Percentiles rank a stretch among this genome's conserved stretches.
Conservation (phyloP, 1,140 invertebrate species). For the Carposina sasakii region DNA sequence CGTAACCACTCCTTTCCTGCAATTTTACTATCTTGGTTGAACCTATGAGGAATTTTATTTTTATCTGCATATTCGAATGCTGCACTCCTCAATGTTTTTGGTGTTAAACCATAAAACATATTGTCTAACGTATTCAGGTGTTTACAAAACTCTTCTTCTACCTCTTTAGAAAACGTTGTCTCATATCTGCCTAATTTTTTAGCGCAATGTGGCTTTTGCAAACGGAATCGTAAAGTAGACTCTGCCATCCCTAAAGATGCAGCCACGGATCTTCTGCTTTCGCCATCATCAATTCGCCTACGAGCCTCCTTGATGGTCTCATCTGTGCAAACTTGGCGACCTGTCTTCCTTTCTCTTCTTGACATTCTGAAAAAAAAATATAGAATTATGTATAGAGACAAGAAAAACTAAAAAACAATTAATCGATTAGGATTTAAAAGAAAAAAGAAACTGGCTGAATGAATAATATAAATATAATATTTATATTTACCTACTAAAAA, state of each 20-base stretch:
- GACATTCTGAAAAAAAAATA: too few species aligned
- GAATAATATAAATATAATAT: too few species aligned
- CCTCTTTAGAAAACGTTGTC: conserved; percentile 7
- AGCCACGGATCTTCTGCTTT: background rate
- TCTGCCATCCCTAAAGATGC: background rate
- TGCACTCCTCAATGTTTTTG: background rate
- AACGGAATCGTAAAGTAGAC: background rate
- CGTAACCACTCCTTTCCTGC: conserved; percentile 20
- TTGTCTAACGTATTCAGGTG: conserved; percentile 1
- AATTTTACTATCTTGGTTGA: conserved; percentile 12
- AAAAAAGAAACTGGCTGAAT: too few species aligned
- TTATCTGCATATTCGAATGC: conserved; percentile 13
- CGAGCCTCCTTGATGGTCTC: background rate
- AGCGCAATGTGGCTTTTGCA: background rate
- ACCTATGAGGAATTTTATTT: conserved; percentile 16
- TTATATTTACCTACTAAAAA: too few species aligned
- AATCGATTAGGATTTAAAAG: too few species aligned
- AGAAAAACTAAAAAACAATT: too few species aligned
- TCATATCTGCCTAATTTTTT: conserved; percentile 14
- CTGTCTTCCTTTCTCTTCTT: too few species aligned
- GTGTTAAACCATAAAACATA: conserved; percentile 5
- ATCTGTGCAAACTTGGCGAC: too few species aligned
- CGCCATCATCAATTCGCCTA: background rate
- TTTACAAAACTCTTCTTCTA: conserved; percentile 7
- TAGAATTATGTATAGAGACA: too few species aligned